These are phyloP conservation scores for Silurus lanzhouensis DNA, from an alignment of 2,797 vertebrate genomes.

Conservation along the genomic window DNA sequence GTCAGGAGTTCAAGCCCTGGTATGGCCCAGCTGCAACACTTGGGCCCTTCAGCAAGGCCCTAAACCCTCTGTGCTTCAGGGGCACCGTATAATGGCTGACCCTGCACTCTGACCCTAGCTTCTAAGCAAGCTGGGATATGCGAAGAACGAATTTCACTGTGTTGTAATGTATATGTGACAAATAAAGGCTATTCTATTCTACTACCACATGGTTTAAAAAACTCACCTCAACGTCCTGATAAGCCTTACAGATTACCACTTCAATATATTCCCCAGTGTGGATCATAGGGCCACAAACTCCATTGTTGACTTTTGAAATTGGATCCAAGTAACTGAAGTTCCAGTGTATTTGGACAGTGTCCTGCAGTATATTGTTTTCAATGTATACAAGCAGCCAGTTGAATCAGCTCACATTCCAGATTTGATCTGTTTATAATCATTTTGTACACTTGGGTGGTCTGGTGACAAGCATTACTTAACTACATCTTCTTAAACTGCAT, in stretches of 20 bases:
- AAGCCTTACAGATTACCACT: conserved; percentile 9
- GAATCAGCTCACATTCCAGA: conserved; percentile 24
- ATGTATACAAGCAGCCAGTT: conserved; percentile 12
- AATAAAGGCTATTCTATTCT: too few species aligned
- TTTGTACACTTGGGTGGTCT: conserved; percentile 24
- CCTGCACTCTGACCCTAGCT: too few species aligned
- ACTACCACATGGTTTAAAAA: not conserved
- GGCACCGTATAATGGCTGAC: too few species aligned
- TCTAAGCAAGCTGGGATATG: too few species aligned
- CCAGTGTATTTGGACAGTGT: conserved; percentile 20
- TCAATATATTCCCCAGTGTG: conserved; percentile 40
- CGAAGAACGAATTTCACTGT: too few species aligned
- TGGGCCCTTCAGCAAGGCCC: too few species aligned
- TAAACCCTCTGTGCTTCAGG: too few species aligned
- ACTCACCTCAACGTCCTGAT: conserved; percentile 5
- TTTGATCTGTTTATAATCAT: conserved; percentile 1
- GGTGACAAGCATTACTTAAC: not conserved
- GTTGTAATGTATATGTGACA: too few species aligned
- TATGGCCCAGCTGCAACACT: too few species aligned
- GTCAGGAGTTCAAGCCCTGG: too few species aligned
- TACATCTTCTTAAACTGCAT: not conserved
- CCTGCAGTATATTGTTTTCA: conserved; percentile 11
- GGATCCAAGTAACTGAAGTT: not conserved
- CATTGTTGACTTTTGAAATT: conserved; percentile 37
- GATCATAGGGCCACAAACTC: conserved; percentile 22